Evolutionary conservation across 1,140 invertebrate species (phyloP), one percentile per base, ranked within the genome.

Genomic region (Aphidius ervi): DNA sequence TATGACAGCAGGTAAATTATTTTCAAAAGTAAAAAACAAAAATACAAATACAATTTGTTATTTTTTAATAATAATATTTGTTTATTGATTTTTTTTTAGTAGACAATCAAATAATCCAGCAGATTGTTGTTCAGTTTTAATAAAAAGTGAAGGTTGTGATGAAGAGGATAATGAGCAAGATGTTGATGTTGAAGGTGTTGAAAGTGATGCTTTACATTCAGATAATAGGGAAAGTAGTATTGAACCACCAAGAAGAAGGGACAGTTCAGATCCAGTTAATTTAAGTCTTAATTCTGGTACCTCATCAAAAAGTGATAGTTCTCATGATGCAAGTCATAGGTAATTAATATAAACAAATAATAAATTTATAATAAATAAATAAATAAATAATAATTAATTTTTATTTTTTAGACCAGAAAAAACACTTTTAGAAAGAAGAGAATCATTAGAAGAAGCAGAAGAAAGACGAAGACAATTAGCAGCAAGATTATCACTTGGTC

Each of bases 241-340:
- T 57, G 79, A 81, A 64, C 74, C 77, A 20, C 76, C 76, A 3
- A 65, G 76, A 55, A 70, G 78, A 63, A 80, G 78, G 77, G 78
- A 79, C 68, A 80, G 77, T 57, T 80, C 78, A 0, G 86, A 91
- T 75, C 90, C 90, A 23, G 90, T 93, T 9, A 93, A 93, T 78
- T 80, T 93, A 52, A 88, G 86, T 59, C 65, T 80, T 5, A 80
- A 80, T 67, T 80, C 78, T 23, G 77, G 76, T 40, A 67, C 76
- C 16, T 80, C 78, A 20, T 74, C 74, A 10, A 75, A 72, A 6
- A 79, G 75, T 56, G 78, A 79, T 47, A 71, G 75, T 23, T 76
- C 76, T 1, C 76, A 79, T 60, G 77, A 80, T 54, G 64, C 68
- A 40, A 64, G 69, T 54, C 73, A 78, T 65, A 79, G 75, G 77